Base-by-base conservation (phyloP, 2,797 vertebrate species). In the Pipistrellus kuhlii region DNA sequence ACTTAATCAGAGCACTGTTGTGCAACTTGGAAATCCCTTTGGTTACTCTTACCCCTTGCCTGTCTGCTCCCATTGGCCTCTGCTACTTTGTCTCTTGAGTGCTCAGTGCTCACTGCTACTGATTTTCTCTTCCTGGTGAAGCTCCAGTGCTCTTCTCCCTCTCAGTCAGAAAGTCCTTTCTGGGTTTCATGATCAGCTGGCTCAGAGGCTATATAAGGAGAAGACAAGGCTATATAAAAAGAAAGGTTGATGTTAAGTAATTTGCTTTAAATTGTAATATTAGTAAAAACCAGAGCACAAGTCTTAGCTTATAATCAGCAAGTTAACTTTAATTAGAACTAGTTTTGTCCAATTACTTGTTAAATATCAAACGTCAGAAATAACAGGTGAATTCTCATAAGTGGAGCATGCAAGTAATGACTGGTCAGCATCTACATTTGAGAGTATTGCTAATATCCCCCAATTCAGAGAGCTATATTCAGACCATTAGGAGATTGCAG, bases 321-420 rank as follows among this genome's bases (percentile, higher is more conserved):
- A 51, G 68, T 86, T 83, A 77, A 84, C 8, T 72, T 91, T 32
- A 94, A 44, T 81, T 27, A 48, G 32, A 93, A 90, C 55, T 82
- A 6, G 14, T 55, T 89, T 89, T 5, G 14, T 77, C 8, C 5
- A 68, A 48, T 84, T 94, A 64, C 76, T 78, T 88, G 90, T 73
- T n/a, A 46, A 83, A 23, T 53, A 44, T 46, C n/a, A 81, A 81
- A 59, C 20, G 46, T 83, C 20, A 62, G 48, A 83, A 76, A 78
- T 87, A 85, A 53, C 38, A 23, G 8, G 15, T 76, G 5, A 46
- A 72, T 80, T 77, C 46, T 84, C 20, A 53, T 3, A 75, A 66
- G 32, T n/a, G 41, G 25, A 30, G 5, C 71, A 38, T 62, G 32
- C 12, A 59, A 17, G 6, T 89, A 62, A 5, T 73, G 25, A 53